Base-by-base conservation (phyloP, 2,113 vertebrate species). In the Hipposideros armiger region DNA sequence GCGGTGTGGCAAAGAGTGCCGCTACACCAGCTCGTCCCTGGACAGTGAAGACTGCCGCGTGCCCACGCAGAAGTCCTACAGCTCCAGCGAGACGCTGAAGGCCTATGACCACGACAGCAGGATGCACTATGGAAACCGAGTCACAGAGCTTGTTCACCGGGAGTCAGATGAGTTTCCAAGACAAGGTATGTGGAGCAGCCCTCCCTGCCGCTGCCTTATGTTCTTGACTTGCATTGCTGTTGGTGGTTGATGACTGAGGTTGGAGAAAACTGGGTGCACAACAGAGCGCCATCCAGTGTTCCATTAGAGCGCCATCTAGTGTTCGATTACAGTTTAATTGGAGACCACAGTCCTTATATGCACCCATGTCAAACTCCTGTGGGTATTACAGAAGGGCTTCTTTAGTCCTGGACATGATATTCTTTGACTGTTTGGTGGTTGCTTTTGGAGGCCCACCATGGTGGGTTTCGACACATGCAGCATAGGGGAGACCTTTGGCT, bases 11-110 rank as follows among this genome's bases (percentile, higher is more conserved):
- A 99, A 99, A 97, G 99, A 99, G 72, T 99, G 99, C 93, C 99
- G 99, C 96, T 99, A 99, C 93, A 99, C 99, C 0, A 99, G 99
- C 66, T 99, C 99, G 26, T 99, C 99, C 26, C 98, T 99, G 98
- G 99, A 99, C 96, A 98, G 98, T 0, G 99, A 99, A 6, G 99
- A 99, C 97, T 99, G 99, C 96, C 99, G 99, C 3, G 99, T 99
- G 69, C 99, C 99, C 62, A 99, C 99, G 0, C 99, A 99, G 98
- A 99, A 99, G 95, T 99, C 99, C 32, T 99, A 99, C 97, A 99
- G 99, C 98, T 99, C 99, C 96, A 99, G 99, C 0, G 99, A 99
- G 98, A 99, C 99, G 0, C 99, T 99, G 60, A 99, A 99, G 97
- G 99, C 99, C 0, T 99, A 99, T 4, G 99, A 99, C 96, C 99